Evolutionary conservation across 2,113 vertebrate genomes (phyloP).

Genomic region (Egretta garzetta): DNA sequence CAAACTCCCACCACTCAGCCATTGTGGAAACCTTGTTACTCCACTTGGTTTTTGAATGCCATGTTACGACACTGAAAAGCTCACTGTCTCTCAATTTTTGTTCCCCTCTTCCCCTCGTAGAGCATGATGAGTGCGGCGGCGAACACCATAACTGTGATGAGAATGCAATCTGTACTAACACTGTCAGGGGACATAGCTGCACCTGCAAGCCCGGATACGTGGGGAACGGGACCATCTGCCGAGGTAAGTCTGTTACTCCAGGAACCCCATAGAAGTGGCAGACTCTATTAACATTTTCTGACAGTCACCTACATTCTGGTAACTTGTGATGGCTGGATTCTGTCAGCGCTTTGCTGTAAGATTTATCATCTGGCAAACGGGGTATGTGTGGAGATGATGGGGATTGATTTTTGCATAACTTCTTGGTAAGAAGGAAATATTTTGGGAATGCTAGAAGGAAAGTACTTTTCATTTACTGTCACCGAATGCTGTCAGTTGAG

Average conservation of each 20-base stretch:
- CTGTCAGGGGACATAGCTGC: conserved; percentile 92
- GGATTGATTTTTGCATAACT: conserved; percentile 46
- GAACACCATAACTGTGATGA: conserved; percentile 85
- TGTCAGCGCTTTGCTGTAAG: not conserved
- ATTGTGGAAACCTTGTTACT: not conserved
- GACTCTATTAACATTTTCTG: not conserved
- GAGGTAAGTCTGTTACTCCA: conserved; percentile 74
- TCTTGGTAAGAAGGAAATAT: not conserved
- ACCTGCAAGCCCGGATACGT: conserved; percentile 94
- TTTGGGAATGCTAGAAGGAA: not conserved
- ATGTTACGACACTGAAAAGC: not conserved
- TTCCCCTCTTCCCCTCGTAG: conserved; percentile 35
- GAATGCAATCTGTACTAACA: conserved; percentile 95
- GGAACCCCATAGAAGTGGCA: not conserved
- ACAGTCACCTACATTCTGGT: not conserved
- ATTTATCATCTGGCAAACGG: not conserved
- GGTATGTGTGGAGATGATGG: conserved; percentile 1
- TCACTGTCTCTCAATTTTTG: not conserved
- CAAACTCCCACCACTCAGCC: not conserved
- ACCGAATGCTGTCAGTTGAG: not conserved
- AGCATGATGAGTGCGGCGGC: conserved; percentile 89
- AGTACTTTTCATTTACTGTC: not conserved
- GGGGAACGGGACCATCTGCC: conserved; percentile 92
- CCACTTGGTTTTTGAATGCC: not conserved
- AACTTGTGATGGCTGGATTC: not conserved